phyloP scores from a whole-genome alignment of 2,888 invertebrate genomes.

The Dryocosmus kuriphilus region DNA sequence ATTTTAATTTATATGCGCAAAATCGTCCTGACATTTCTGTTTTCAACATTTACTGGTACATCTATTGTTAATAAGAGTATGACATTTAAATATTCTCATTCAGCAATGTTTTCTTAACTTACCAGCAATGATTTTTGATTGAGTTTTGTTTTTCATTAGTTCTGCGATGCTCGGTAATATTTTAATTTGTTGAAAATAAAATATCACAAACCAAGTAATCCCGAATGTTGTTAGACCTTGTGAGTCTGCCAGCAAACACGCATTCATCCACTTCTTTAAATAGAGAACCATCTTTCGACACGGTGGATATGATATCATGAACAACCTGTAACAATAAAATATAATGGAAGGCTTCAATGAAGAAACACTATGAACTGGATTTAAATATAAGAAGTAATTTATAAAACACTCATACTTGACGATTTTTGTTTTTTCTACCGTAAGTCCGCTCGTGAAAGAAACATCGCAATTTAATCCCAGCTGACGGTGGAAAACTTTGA shows the following conservation, averaged over 20 bases:
- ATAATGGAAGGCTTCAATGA: not conserved
- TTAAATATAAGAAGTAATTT: not conserved
- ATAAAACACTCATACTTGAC: conserved; percentile 69
- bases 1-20: not conserved
- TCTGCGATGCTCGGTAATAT: conserved; percentile 76
- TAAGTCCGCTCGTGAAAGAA: conserved; percentile 81
- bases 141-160: conserved; percentile 52
- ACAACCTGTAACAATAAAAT: conserved; percentile 70
- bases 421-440: conserved; percentile 80
- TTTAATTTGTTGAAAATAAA: conserved; percentile 79
- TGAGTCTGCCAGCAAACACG: conserved; percentile 68
- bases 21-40: too few relatives aligned
- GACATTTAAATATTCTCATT: not conserved
- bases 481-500: conserved; percentile 78
- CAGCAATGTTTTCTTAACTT: not conserved
- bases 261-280: conserved; percentile 80
- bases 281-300: conserved; percentile 80
- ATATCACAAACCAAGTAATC: conserved; percentile 80
- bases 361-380: too few relatives aligned
- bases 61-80: too few relatives aligned
- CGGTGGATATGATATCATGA: conserved; percentile 73
- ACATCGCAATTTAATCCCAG: conserved; percentile 81
- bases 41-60: too few relatives aligned
- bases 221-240: conserved; percentile 79
- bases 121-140: not conserved